Percentiles rank a stretch among this genome's conserved stretches.
Evolutionary conservation across 1,140 invertebrate species (phyloP).

Genomic region (Lordiphosa collinella): DNA sequence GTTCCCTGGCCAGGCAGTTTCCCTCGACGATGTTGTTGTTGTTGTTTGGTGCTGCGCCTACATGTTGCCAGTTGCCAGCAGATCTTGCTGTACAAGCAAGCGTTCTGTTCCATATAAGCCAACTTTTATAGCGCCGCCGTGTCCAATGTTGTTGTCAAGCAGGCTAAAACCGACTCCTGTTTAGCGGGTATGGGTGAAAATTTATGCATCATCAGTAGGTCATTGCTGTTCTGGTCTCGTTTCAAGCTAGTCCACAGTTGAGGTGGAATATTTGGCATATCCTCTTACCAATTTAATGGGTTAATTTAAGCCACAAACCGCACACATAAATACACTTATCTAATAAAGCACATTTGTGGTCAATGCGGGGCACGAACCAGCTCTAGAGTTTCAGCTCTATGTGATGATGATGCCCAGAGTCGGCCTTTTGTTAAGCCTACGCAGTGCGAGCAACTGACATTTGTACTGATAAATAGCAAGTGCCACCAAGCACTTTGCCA

Average conservation of each 20-base stretch:
- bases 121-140: conserved; percentile 8
- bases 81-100: neutral
- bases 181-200: conserved; percentile 11
- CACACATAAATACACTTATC: neutral
- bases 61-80: conserved; percentile 3
- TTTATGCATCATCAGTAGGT: conserved; percentile 10
- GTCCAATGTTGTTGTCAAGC: conserved; percentile 10
- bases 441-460: conserved; percentile 7
- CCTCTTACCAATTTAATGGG: neutral
- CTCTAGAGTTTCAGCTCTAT: conserved; percentile 1
- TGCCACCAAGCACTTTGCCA: conserved; percentile 11
- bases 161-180: conserved; percentile 5
- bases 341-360: conserved; percentile 7
- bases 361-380: conserved; percentile 2
- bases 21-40: neutral
- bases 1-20: conserved; percentile 3
- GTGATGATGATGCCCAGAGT: neutral
- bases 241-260: neutral
- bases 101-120: conserved; percentile 12
- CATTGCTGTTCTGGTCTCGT: conserved; percentile 7
- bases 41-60: neutral
- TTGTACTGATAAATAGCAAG: conserved; percentile 14
- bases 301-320: conserved; percentile 5
- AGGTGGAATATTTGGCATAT: neutral
- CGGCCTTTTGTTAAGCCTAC: conserved; percentile 12